Conservation (phyloP, 2,797 vertebrate genomes). For the Bovichtus variegatus region DNA sequence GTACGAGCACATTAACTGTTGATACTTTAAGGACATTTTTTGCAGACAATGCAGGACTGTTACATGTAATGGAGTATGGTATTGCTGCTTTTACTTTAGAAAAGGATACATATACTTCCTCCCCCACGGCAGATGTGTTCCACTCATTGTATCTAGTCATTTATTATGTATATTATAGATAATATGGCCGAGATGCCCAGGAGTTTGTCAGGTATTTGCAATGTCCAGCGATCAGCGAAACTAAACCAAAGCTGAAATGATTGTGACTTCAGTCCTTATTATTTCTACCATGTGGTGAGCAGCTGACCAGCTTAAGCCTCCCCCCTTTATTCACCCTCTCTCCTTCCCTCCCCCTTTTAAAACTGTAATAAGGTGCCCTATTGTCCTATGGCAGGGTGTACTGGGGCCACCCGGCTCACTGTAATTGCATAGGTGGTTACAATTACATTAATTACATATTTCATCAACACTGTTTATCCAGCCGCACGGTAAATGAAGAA, state of each 20-base stretch:
- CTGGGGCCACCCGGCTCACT: slow-evolving; percentile 75
- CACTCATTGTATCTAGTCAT: neutral
- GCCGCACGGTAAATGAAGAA: slow-evolving; percentile 80
- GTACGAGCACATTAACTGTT: neutral
- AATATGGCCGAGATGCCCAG: neutral
- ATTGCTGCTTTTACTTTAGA: neutral
- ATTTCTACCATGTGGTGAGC: slow-evolving; percentile 95
- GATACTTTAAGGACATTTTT: neutral
- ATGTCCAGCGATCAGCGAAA: slow-evolving; percentile 79
- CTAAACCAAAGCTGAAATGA: slow-evolving; percentile 92
- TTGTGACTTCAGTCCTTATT: slow-evolving; percentile 91
- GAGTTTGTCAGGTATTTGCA: slow-evolving; percentile 62
- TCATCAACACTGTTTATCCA: slow-evolving; percentile 87
- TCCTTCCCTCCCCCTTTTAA: slow-evolving; percentile 75
- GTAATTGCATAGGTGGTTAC: slow-evolving; percentile 89
- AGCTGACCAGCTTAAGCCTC: slow-evolving; percentile 94
- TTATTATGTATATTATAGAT: neutral
- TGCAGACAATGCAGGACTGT: neutral
- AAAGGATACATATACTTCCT: neutral
- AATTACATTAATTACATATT: slow-evolving; percentile 89
- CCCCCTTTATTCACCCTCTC: slow-evolving; percentile 43
- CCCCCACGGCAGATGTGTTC: neutral
- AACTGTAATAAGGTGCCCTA: slow-evolving; percentile 85
- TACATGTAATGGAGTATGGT: neutral
- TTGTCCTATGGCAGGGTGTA: slow-evolving; percentile 77